Conservation (phyloP, 2,888 invertebrate species). For the Leucozona laternaria region DNA sequence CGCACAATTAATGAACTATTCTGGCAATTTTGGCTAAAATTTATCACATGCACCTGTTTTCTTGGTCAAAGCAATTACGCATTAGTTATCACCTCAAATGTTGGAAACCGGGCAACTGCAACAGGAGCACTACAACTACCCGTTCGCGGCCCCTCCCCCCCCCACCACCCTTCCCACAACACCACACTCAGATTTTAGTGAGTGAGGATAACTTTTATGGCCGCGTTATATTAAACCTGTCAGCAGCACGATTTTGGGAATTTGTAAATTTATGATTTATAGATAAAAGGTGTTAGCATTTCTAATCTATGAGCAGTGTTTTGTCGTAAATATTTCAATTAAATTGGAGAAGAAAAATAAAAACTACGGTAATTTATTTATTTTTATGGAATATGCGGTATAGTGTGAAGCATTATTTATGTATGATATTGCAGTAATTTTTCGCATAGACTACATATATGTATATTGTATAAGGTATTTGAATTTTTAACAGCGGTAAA, state of each 20-base stretch:
- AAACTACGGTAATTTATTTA: conserved; percentile 50
- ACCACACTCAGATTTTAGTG: background rate
- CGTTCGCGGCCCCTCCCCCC: background rate
- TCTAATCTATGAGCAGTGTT: conserved; percentile 69
- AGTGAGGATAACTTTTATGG: conserved; percentile 71
- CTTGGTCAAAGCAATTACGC: conserved; percentile 75
- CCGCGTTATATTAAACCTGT: conserved; percentile 73
- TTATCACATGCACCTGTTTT: conserved; percentile 75
- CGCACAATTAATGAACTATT: conserved; percentile 75
- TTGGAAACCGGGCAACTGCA: background rate
- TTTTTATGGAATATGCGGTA: conserved; percentile 1
- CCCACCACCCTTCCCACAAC: background rate
- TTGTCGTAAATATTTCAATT: conserved; percentile 74
- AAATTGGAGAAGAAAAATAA: background rate
- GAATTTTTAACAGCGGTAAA: too few species aligned
- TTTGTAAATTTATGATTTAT: conserved; percentile 76
- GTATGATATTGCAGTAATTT: background rate
- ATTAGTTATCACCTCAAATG: conserved; percentile 74
- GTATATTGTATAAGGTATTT: too few species aligned
- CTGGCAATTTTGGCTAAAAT: conserved; percentile 73
- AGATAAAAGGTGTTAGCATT: conserved; percentile 73
- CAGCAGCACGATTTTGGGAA: conserved; percentile 72
- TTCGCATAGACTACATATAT: background rate
- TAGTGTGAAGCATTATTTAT: background rate
- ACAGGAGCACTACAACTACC: too few species aligned